Percentiles rank a stretch among this genome's conserved stretches.
phyloP scores from a whole-genome alignment of 2,113 vertebrate genomes.

The Passer domesticus region DNA sequence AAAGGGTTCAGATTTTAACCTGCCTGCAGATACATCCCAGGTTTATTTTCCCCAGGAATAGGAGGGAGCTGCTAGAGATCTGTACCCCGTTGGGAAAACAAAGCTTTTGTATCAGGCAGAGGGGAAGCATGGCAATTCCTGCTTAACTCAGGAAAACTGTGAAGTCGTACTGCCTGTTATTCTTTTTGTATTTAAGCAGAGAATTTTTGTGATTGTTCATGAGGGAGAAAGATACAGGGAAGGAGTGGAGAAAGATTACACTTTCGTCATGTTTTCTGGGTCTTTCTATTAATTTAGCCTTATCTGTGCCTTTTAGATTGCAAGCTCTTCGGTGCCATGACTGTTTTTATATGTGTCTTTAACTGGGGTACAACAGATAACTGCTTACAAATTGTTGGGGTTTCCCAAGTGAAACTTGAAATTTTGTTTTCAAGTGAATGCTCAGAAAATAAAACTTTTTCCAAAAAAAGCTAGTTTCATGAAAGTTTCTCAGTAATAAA shows the following conservation, averaged over 20 bases:
- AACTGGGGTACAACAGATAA: neutral
- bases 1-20: neutral
- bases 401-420: neutral
- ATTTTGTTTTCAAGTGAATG: neutral
- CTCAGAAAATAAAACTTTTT: neutral
- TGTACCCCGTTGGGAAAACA: neutral
- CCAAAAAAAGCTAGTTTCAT: neutral
- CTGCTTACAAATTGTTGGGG: neutral
- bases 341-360: neutral
- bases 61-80: neutral
- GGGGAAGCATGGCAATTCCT: neutral
- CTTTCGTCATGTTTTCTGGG: neutral
- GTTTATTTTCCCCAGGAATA: neutral
- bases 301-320: conserved; percentile 26
- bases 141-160: neutral
- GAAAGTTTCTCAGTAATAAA: neutral
- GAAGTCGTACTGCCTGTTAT: neutral
- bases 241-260: neutral
- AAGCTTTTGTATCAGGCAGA: neutral
- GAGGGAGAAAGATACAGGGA: neutral
- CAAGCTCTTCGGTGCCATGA: neutral
- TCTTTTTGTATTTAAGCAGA: neutral
- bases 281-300: conserved; percentile 13
- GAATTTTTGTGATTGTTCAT: neutral
- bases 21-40: neutral